Evolutionary conservation across 2,113 vertebrate genomes (phyloP), one percentile per base, ranked within the genome.

Genomic region (Hyperopisus bebe): DNA sequence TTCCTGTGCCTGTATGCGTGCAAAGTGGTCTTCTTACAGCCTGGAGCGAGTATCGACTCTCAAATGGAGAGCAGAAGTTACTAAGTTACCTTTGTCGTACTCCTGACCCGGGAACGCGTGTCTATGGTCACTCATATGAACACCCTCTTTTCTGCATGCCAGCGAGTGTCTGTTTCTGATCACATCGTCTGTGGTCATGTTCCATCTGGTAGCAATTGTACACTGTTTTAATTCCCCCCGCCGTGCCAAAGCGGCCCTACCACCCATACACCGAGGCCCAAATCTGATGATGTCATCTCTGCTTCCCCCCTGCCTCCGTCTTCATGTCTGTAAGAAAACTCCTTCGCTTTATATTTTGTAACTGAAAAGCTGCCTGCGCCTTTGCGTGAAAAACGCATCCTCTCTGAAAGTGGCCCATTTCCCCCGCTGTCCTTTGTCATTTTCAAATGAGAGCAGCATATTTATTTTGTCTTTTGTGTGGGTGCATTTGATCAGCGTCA

Each of bases 161-260:
- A 88, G 80, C 3, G 58, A 46, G 48, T 66, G 50, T 48, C 91
- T 93, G 91, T 89, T 92, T 92, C 90, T 88, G 91, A 91, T 93
- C 91, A 91, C 51, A 53, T 89, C 35, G 90, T 92, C 90, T 92
- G 90, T 91, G 92, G 91, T 92, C 86, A 88, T 86, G 47, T 88
- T 80, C 91, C 90, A 80, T 90, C 92, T 93, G 92, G 90, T 90
- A 91, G 90, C 90, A 91, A 92, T 93, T 88, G 55, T 91, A 90
- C 74, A 50, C 82, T 91, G 89, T 90, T 92, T 92, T 85, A 90
- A 90, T 90, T 90, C 87, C 70, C 82, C 77, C 90, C 51, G 39
- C 85, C 84, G 88, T 86, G 90, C 91, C 90, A 91, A 66, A 90
- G 80, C 80, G 15, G 80, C 90, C 1, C 86, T 87, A 86, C 89